Evolutionary conservation across 2,113 vertebrate genomes (phyloP).

Genomic region (Myanophis thanlyinensis): DNA sequence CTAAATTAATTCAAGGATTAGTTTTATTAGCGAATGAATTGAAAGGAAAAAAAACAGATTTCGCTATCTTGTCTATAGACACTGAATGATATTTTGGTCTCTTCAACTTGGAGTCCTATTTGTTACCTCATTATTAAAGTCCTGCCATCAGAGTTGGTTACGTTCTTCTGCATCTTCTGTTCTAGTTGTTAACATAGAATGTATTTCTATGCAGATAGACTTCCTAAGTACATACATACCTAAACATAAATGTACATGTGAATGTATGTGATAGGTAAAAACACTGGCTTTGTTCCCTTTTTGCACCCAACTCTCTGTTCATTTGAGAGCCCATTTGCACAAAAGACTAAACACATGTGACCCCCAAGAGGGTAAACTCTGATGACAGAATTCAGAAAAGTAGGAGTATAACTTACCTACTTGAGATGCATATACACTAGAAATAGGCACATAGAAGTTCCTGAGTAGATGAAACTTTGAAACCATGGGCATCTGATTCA

Average conservation of each 20-base stretch:
- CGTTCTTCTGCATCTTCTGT: background rate
- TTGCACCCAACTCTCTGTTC: background rate
- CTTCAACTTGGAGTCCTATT: background rate
- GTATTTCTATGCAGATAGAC: background rate
- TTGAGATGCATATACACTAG: background rate
- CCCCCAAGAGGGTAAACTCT: background rate
- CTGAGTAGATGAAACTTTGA: background rate
- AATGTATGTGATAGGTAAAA: no score
- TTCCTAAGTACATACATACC: background rate
- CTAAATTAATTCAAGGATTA: background rate
- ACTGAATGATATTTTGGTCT: background rate
- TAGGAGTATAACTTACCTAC: background rate
- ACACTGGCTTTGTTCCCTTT: background rate
- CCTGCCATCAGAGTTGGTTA: background rate
- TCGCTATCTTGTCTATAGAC: background rate
- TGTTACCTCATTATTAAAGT: background rate
- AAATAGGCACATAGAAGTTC: background rate
- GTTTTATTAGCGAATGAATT: background rate
- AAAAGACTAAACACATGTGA: background rate
- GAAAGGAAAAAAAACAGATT: background rate
- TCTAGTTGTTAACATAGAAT: background rate
- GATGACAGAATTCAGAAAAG: background rate
- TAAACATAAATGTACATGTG: background rate
- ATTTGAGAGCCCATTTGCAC: background rate
- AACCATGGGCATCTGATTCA: background rate